Evolutionary conservation across 1,140 invertebrate species (phyloP).

Genomic region (Drosophila subpulchrella): DNA sequence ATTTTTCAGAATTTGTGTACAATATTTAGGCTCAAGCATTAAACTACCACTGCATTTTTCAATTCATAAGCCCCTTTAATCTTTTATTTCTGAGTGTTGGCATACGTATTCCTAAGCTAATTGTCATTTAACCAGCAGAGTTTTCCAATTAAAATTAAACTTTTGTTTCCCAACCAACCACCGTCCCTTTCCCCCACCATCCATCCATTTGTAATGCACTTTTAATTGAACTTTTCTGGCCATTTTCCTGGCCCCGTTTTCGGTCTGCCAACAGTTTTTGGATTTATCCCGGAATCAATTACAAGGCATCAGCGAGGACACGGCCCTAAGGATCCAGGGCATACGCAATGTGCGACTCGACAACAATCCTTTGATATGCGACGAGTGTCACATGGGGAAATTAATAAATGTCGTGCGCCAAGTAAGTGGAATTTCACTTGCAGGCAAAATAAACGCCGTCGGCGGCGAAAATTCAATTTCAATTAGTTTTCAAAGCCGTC

Average conservation of each 20-base stretch:
- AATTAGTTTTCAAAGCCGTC: conserved; percentile 56
- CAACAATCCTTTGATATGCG: conserved; percentile 88
- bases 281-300: conserved; percentile 88
- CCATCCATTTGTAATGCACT: conserved; percentile 34
- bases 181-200: no score
- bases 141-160: conserved; percentile 45
- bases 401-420: conserved; percentile 82
- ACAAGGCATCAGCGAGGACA: conserved; percentile 86
- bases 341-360: conserved; percentile 85
- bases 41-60: neutral
- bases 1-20: no score
- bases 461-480: conserved; percentile 37
- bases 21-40: no score
- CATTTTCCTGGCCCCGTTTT: conserved; percentile 21
- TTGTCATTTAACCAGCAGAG: conserved; percentile 60
- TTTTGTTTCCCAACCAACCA: conserved; percentile 20
- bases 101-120: conserved; percentile 44
- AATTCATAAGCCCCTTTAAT: neutral
- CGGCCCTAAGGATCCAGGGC: conserved; percentile 85
- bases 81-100: conserved; percentile 1
- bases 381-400: conserved; percentile 87
- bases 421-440: conserved; percentile 67
- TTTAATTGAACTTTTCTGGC: conserved; percentile 48
- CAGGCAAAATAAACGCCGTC: conserved; percentile 16
- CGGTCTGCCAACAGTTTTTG: conserved; percentile 76